Base-by-base conservation (phyloP, 2,888 invertebrate species). In the Lottia scabra region DNA sequence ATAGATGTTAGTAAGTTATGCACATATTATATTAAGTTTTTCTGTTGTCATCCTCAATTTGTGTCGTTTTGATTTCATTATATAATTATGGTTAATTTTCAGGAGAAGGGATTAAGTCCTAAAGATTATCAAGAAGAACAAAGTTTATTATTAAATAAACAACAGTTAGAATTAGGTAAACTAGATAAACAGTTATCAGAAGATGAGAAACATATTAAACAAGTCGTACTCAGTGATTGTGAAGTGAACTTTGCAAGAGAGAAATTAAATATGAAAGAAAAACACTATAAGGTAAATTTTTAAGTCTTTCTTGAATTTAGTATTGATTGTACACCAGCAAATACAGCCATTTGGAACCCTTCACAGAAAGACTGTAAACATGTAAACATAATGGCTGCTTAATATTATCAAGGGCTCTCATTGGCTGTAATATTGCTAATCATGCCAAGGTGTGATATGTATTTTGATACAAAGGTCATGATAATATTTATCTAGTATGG, bases 211-310 rank as follows among this genome's bases (percentile, higher is more conserved):
- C 80, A 80, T 8, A 80, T 85, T 8, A 82, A 86, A 74, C 75
- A 77, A 12, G 82, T 81, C 6, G 86, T 87, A 2, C 79, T 86
- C n/a, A 78, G 84, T 19, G 87, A 88, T 78, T 88, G 88, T 87
- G 87, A 88, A 74, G 85, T 87, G 1, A 74, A 77, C 38, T 87
- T 80, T 78, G 87, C 87, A n/a, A 78, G 84, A n/a, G 87, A 87
- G 46, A 87, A 88, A 71, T 83, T 88, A 8, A 81, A 84, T 30
- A 76, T 87, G 43, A 87, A 86, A 78, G 87, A 88, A 72, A 86
- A 81, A 74, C 88, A 88, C 73, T 88, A 88, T 80, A 87, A 86
- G 85, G 87, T 87, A 71, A 65, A 19, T 3, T 30, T 38, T 10
- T 8, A 2, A 38, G 12, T 12, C 10, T 10, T 15, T 27, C 26